Evolutionary conservation across 2,113 vertebrate species (phyloP), one percentile per base, ranked within the genome.

Genomic region (Oenanthe melanoleuca): DNA sequence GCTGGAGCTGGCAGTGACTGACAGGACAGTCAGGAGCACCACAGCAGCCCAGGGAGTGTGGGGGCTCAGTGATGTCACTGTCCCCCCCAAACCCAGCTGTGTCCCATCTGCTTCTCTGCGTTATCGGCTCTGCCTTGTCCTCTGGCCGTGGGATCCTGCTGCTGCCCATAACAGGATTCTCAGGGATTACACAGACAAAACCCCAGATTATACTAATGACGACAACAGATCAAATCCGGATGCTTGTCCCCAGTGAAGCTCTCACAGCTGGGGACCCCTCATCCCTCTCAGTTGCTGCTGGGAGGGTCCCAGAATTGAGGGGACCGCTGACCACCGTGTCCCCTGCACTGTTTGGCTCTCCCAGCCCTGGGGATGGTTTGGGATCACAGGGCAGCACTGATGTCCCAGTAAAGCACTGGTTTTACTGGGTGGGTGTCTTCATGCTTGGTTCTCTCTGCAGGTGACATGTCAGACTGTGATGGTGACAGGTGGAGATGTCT

Each of bases 391-490:
- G 28, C 20, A 80, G 38, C 23, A 12, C 4, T 42, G 66, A 11
- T 3, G 19, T 47, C 49, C 66, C 80, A 45, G 66, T 72, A 49
- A 29, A 45, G 9, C 6, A 28, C 53, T 45, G 86, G 40, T 80
- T 72, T 90, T 31, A 53, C 59, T 60, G 50, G 45, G 52, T 0
- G 14, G 42, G n/a, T 31, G 31, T 37, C 64, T 66, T 45, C 2
- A 0, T 50, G 40, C 33, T 65, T 0, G 5, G 7, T 37, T 94
- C 22, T 67, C 44, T 63, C 73, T 2, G 5, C 88, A 98, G 98
- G 97, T 96, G 33, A 50, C 14, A 19, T 98, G 98, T 1, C 50
- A 64, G 25, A 37, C 8, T 24, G 31, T 56, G 55, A 63, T 4
- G 0, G 20, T 10, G 50, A 45, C 1, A n/a, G 42, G 24, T 5